Conservation (phyloP, 2,113 vertebrate genomes). For the Malaclemys terrapin region DNA sequence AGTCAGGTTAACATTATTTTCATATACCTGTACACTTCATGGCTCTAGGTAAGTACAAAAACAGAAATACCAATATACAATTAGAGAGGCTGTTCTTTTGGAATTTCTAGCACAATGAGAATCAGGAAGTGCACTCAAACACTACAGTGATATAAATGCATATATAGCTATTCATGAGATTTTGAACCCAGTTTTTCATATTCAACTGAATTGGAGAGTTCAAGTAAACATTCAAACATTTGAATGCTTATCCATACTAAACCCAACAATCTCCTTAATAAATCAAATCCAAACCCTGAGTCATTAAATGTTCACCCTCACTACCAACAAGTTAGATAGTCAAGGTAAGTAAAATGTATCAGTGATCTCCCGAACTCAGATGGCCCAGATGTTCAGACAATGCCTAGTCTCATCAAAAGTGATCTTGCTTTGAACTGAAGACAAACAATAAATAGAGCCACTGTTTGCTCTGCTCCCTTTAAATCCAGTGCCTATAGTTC, state of each 20-base stretch:
- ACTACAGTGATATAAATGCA: neutral
- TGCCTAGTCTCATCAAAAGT: neutral
- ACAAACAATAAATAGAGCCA: neutral
- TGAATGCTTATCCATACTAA: neutral
- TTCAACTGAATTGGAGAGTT: neutral
- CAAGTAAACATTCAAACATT: neutral
- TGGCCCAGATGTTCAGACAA: slow-evolving; percentile 31
- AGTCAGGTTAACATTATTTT: neutral
- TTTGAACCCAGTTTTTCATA: neutral
- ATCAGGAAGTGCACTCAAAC: neutral
- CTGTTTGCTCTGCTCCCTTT: neutral
- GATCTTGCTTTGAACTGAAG: neutral
- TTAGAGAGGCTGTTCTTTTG: neutral
- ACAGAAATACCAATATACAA: neutral
- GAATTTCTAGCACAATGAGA: neutral
- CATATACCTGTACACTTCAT: neutral
- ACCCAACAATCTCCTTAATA: neutral
- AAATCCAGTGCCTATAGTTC: slow-evolving; percentile 36
- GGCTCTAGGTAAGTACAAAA: neutral
- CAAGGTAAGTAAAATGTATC: neutral
- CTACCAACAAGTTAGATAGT: neutral
- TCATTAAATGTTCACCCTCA: neutral
- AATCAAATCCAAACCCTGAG: neutral
- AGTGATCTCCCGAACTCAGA: neutral
- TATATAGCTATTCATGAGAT: rapidly evolving